phyloP scores from a whole-genome alignment of 2,797 vertebrate species.

The Neosalanx taihuensis region DNA sequence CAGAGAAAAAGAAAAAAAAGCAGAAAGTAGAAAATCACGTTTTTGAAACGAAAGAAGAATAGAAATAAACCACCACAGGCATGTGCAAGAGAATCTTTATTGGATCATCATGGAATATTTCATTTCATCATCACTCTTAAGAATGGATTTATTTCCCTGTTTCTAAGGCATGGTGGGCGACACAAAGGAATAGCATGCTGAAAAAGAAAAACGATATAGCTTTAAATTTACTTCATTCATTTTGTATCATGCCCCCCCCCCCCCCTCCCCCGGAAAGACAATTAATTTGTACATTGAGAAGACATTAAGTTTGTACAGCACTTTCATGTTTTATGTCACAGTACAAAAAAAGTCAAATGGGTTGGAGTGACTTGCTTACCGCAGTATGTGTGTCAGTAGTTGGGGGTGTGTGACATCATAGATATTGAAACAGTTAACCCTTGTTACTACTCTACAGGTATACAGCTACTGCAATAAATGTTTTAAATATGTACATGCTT shows the following conservation, averaged over 20 bases:
- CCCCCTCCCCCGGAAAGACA: slow-evolving; percentile 53
- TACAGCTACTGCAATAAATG: slow-evolving; percentile 99
- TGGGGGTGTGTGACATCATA: slow-evolving; percentile 97
- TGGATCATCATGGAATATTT: slow-evolving; percentile 45
- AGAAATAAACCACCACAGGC: slow-evolving; percentile 49
- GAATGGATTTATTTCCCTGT: slow-evolving; percentile 52
- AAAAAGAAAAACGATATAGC: slow-evolving; percentile 69
- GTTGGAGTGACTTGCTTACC: slow-evolving; percentile 94
- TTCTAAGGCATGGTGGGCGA: slow-evolving; percentile 91
- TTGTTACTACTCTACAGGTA: slow-evolving; percentile 99
- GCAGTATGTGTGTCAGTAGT: slow-evolving; percentile 96
- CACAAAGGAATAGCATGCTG: slow-evolving; percentile 92
- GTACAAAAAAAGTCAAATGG: slow-evolving; percentile 78
- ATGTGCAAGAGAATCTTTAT: slow-evolving; percentile 59
- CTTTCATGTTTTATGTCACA: slow-evolving; percentile 85
- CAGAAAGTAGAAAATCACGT: slow-evolving; percentile 41
- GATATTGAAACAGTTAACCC: slow-evolving; percentile 98
- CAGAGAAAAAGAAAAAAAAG: slow-evolving; percentile 19
- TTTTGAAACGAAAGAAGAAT: slow-evolving; percentile 29
- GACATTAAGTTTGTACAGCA: slow-evolving; percentile 89
- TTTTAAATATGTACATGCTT: slow-evolving; percentile 86
- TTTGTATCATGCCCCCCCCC: slow-evolving; percentile 72
- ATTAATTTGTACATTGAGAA: slow-evolving; percentile 83
- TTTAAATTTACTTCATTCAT: slow-evolving; percentile 79
- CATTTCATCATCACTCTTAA: slow-evolving; percentile 58